These are phyloP conservation scores for Conus canariensis DNA, from an alignment of 2,888 invertebrate species.

Conservation along the genomic window DNA sequence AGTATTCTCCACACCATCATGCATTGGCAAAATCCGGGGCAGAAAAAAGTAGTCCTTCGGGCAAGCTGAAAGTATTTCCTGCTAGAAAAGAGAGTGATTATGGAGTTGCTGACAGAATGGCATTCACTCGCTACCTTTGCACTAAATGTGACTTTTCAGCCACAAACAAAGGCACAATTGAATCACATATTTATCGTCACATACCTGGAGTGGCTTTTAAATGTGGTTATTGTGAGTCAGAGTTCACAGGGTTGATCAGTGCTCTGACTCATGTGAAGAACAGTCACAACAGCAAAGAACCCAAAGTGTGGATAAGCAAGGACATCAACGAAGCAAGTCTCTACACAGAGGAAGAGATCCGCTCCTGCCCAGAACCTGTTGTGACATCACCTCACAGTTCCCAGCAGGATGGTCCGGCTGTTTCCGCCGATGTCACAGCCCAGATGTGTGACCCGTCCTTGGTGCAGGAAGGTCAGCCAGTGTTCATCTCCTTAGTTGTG, in stretches of 20 bases:
- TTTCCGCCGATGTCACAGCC: neutral
- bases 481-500: slow-evolving; percentile 53
- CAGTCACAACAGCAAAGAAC: slow-evolving; percentile 53
- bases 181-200: slow-evolving; percentile 60
- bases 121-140: slow-evolving; percentile 50
- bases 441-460: slow-evolving; percentile 13
- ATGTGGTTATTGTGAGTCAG: slow-evolving; percentile 56
- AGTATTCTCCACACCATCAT: neutral
- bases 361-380: neutral
- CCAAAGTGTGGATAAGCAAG: slow-evolving; percentile 55
- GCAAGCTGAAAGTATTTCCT: slow-evolving; percentile 46
- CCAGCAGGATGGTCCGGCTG: slow-evolving; percentile 9
- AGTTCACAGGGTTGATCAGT: slow-evolving; percentile 54
- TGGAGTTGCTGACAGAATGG: slow-evolving; percentile 31
- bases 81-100: neutral
- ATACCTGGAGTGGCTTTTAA: slow-evolving; percentile 57
- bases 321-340: slow-evolving; percentile 54
- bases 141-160: slow-evolving; percentile 57
- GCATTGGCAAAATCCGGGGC: neutral
- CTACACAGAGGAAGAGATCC: slow-evolving; percentile 49
- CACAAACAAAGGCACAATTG: slow-evolving; percentile 52
- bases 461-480: slow-evolving; percentile 35
- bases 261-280: slow-evolving; percentile 57
- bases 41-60: neutral
- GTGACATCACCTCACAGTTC: neutral